Evolutionary conservation across 2,888 invertebrate genomes (phyloP).

Genomic region (Cephus pygmeus): DNA sequence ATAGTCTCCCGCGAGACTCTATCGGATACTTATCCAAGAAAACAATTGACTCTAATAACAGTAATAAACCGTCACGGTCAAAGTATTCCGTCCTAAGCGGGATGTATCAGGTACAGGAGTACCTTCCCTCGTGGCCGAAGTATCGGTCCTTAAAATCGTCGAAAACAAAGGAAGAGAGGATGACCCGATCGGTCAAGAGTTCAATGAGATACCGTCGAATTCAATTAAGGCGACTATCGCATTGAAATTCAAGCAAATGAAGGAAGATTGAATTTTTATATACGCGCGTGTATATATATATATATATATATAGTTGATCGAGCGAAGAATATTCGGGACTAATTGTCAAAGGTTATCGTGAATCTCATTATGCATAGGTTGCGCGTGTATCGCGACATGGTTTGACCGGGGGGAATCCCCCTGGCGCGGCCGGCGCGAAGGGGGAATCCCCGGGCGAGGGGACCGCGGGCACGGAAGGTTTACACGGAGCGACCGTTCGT

Average conservation of each 20-base stretch:
- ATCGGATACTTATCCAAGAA: slow-evolving; percentile 22
- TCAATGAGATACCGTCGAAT: neutral
- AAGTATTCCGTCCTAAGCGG: neutral
- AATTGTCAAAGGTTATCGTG: slow-evolving; percentile 53
- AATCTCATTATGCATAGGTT: slow-evolving; percentile 57
- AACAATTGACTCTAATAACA: slow-evolving; percentile 61
- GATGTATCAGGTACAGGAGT: neutral
- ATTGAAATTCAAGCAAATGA: slow-evolving; percentile 9
- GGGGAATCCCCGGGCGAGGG: slow-evolving; percentile 16
- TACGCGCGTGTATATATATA: neutral
- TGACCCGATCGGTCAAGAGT: neutral
- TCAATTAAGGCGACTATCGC: neutral
- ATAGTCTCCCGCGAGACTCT: neutral
- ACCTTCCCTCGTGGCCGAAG: neutral
- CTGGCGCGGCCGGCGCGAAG: slow-evolving; percentile 18
- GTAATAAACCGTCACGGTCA: slow-evolving; percentile 37
- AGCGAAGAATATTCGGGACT: slow-evolving; percentile 38
- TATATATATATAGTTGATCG: neutral
- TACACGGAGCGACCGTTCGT: slow-evolving; percentile 59
- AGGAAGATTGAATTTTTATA: neutral
- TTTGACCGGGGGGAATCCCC: slow-evolving; percentile 21
- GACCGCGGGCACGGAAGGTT: slow-evolving; percentile 39
- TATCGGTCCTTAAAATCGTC: neutral
- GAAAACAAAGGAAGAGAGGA: neutral
- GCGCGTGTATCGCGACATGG: slow-evolving; percentile 43